Base-by-base conservation (phyloP, 1,140 invertebrate genomes). In the Drosophila bipectinata region DNA sequence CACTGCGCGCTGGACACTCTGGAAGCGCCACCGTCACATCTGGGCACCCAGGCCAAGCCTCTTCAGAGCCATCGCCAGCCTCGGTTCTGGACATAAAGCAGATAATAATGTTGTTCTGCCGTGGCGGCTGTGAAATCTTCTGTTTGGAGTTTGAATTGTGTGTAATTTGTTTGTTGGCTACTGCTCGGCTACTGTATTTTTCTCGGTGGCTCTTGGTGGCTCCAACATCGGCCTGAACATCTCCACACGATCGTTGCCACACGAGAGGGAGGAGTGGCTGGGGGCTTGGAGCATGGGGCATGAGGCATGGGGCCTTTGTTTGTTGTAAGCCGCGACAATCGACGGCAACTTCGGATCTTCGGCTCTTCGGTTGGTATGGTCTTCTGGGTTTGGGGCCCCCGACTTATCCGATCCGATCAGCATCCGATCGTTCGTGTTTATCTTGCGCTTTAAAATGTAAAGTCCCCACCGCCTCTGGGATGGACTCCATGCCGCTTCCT, bases 161-260 rank as follows among this genome's bases (percentile, higher is more conserved):
- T 90, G 81, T 90, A 79, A 90, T 90, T 82, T 85, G 79, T 89
- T 85, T 90, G 87, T 69, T 83, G 80, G 80, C 81, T 84, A 88
- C 79, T 79, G 75, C 66, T 58, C 63, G 68, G 85, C 85, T 90
- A 90, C 85, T 90, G 85, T 90, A 90, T 90, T 90, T 78, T 53
- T 49, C 28, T 18, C 58, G 18, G 18, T 6, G 1, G 39, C 30
- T 34, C 18, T 49, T 34, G n/a, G 24, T 32, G 9, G 51, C 28
- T 47, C 32, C 61, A 56, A 7, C 14, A 18, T 18, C 18, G 3
- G 47, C 47, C 45, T 34, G 63, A 67, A 76, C 79, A 84, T 80
- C 80, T 67, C 63, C 62, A 80, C 81, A 84, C 81, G 82, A 80
- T 67, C 72, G 30, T 44, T 39, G 8, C 24, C n/a, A 8, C 21